Conservation (phyloP, 2,113 vertebrate species). For the Murina feae region DNA sequence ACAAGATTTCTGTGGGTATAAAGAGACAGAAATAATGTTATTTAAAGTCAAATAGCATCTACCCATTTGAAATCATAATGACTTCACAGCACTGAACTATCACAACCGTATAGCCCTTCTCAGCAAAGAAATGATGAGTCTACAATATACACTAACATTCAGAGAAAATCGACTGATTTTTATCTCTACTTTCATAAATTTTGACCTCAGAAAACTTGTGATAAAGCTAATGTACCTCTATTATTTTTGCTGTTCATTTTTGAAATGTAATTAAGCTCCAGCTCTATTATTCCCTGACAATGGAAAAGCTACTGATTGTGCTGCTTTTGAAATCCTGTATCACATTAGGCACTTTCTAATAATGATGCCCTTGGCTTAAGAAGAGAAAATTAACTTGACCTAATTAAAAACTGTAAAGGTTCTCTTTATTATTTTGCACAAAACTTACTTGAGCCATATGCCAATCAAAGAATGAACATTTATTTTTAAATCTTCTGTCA, state of each 20-base stretch:
- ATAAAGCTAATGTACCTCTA: conserved; percentile 43
- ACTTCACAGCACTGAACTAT: background rate
- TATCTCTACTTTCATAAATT: conserved; percentile 53
- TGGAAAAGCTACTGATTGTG: conserved; percentile 50
- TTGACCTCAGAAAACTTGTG: conserved; percentile 25
- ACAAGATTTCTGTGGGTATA: background rate
- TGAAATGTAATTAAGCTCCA: conserved; percentile 63
- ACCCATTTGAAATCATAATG: conserved; percentile 6
- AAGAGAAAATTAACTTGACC: conserved; percentile 70
- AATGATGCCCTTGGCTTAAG: conserved; percentile 57
- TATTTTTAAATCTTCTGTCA: background rate
- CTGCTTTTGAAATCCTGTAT: conserved; percentile 41
- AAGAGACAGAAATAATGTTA: background rate
- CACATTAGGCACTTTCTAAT: conserved; percentile 54
- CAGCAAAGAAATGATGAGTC: background rate
- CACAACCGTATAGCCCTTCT: background rate
- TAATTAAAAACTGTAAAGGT: conserved; percentile 67
- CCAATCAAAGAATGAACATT: conserved; percentile 61
- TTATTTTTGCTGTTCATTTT: conserved; percentile 49
- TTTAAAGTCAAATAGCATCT: conserved; percentile 19
- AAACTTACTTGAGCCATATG: conserved; percentile 57
- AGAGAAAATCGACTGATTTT: conserved; percentile 31
- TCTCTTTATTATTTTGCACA: conserved; percentile 57
- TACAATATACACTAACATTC: background rate
- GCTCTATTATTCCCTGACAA: conserved; percentile 54